phyloP scores from a whole-genome alignment of 2,113 vertebrate species.

The Eudyptes chrysolophus region DNA sequence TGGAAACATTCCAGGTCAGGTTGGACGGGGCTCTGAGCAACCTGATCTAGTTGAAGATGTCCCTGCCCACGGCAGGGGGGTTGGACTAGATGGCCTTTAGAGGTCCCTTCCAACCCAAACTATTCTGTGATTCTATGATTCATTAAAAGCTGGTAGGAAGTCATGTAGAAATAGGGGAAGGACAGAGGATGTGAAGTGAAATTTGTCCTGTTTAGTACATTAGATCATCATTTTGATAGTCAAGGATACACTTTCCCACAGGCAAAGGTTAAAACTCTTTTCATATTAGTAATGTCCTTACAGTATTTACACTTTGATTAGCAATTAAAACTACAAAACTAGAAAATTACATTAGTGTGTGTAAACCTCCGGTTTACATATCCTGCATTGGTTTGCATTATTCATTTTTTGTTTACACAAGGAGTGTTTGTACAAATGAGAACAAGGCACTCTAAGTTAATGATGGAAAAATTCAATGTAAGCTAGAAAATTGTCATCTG shows the following conservation, averaged over 20 bases:
- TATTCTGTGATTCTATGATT: not conserved
- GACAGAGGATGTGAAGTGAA: not conserved
- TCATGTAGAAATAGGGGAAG: accelerated
- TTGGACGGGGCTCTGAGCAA: not conserved
- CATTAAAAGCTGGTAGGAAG: not conserved
- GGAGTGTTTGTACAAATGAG: not conserved
- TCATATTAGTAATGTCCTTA: not conserved
- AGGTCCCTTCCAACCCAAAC: not conserved
- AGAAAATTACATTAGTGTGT: not conserved
- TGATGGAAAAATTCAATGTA: not conserved
- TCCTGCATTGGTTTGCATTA: not conserved
- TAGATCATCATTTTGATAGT: not conserved
- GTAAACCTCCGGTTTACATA: not conserved
- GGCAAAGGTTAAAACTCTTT: not conserved
- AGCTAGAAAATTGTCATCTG: not conserved
- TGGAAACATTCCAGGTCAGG: not conserved
- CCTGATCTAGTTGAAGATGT: not conserved
- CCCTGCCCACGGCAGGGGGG: not conserved
- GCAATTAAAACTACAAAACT: not conserved
- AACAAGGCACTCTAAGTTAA: not conserved
- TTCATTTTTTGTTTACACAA: not conserved
- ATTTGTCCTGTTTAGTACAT: not conserved
- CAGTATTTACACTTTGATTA: not conserved
- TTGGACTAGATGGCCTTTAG: not conserved
- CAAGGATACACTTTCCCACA: not conserved